Conservation (phyloP, 2,797 vertebrate species). For the Monodelphis domestica region DNA sequence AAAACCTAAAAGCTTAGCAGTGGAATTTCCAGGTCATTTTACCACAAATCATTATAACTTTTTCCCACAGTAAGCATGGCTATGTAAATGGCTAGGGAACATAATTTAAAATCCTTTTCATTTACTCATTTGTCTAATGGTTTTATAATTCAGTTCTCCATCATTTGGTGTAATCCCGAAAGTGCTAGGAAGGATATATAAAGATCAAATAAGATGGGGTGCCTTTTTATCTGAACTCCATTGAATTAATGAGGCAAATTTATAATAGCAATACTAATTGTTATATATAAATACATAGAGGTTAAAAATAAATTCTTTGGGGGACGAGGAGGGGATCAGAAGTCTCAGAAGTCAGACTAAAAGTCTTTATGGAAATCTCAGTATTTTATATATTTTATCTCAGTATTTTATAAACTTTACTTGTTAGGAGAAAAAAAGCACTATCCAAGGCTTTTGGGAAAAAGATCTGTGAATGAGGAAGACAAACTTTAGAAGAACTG, state of each 20-base stretch:
- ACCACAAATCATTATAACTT: background rate
- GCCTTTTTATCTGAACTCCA: background rate
- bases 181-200: background rate
- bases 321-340: too few relatives aligned
- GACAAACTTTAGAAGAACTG: too few relatives aligned
- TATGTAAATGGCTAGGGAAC: background rate
- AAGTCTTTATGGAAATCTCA: background rate
- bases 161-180: constrained; percentile 28
- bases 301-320: too few relatives aligned
- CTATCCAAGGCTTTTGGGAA: too few relatives aligned
- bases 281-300: background rate
- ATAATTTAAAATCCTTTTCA: constrained; percentile 45
- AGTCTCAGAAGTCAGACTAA: too few relatives aligned
- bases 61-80: background rate
- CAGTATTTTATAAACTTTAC: too few relatives aligned
- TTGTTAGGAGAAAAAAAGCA: too few relatives aligned
- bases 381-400: too few relatives aligned
- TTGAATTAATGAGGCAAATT: background rate
- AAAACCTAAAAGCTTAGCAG: constrained; percentile 5
- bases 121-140: constrained; percentile 25
- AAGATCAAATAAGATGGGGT: background rate
- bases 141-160: constrained; percentile 35
- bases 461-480: too few relatives aligned
- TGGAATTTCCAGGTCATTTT: constrained; percentile 35
- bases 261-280: background rate